Base-by-base conservation (phyloP, 2,113 vertebrate genomes). In the Syrrhaptes paradoxus region DNA sequence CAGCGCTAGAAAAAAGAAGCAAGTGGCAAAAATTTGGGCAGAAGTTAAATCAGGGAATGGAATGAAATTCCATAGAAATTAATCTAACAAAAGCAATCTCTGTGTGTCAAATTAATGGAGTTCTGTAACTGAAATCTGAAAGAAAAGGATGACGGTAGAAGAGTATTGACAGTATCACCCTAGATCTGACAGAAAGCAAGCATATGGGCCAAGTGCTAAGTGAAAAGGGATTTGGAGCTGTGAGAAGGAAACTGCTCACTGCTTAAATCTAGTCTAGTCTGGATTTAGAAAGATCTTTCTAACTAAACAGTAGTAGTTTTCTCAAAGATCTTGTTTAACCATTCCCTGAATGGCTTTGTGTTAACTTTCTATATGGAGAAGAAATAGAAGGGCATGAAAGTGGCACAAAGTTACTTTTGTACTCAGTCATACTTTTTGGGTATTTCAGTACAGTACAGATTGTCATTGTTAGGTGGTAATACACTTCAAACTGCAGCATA, bases 311-410 rank as follows among this genome's bases (percentile, higher is more conserved):
- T 7, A 62, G 6, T 10, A 62, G 57, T 63, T 76, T 14, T 58
- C 8, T 17, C 80, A 15, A 78, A 61, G 36, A 49, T 31, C 52
- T 31, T 62, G 4, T 54, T 61, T 76, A 76, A 51, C 18, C 3
- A 1, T 70, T 19, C 26, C 25, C 13, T 8, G 14, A 93, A 51
- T 8, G 7, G 6, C 3, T 67, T 67, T 0, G 0, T 55, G 3
- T 59, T 65, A 74, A n/a, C 17, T 77, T 73, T 41, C 17, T 32
- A 6, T 54, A 70, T 26, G 21, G 75, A 58, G 43, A 77, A 28
- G 46, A 43, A 5, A 59, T 51, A 68, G 73, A 91, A 80, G 1
- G 18, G 38, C 34, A 52, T 65, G 36, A 38, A 70, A 73, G 10
- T 36, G 3, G 7, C 10, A 54, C 71, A 63, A 88, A 62, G 20